These are phyloP conservation scores for Lethocerus indicus DNA, from an alignment of 1,140 invertebrate species.

Conservation along the genomic window DNA sequence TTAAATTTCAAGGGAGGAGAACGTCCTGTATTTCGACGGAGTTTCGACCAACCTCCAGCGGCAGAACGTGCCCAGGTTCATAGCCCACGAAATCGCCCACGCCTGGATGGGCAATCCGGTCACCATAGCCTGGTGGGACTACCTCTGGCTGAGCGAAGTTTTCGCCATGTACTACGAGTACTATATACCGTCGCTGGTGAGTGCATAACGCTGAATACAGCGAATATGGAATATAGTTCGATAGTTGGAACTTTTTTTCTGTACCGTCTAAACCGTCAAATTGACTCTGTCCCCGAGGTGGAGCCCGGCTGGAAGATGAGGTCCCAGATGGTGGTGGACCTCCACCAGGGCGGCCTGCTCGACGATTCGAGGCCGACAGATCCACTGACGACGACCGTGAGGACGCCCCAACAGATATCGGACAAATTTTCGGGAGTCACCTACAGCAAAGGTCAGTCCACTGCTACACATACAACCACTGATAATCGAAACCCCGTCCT, in stretches of 20 bases:
- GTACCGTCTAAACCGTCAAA: too few relatives aligned
- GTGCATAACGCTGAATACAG: not conserved
- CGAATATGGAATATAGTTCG: not conserved
- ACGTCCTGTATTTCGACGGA: conserved; percentile 9
- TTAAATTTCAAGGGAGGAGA: conserved; percentile 14
- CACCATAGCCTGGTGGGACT: conserved; percentile 47
- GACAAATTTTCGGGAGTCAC: conserved; percentile 69
- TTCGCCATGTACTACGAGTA: conserved; percentile 44
- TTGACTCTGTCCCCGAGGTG: too few relatives aligned
- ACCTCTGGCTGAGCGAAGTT: conserved; percentile 49
- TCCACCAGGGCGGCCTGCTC: conserved; percentile 48
- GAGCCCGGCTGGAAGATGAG: conserved; percentile 41
- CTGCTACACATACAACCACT: not conserved
- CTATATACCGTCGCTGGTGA: conserved; percentile 13
- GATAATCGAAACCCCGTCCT: not conserved
- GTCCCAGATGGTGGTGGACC: conserved; percentile 57
- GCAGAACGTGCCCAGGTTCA: conserved; percentile 25
- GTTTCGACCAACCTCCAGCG: not conserved
- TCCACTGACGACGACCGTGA: conserved; percentile 49
- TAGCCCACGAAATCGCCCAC: conserved; percentile 34
- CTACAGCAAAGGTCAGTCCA: conserved; percentile 52
- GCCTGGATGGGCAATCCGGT: conserved; percentile 50
- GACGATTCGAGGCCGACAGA: conserved; percentile 55
- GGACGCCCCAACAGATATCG: conserved; percentile 51
- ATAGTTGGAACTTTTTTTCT: too few relatives aligned